Evolutionary conservation across 2,797 vertebrate genomes (phyloP).

Genomic region (Schizopygopsis pylzovi): DNA sequence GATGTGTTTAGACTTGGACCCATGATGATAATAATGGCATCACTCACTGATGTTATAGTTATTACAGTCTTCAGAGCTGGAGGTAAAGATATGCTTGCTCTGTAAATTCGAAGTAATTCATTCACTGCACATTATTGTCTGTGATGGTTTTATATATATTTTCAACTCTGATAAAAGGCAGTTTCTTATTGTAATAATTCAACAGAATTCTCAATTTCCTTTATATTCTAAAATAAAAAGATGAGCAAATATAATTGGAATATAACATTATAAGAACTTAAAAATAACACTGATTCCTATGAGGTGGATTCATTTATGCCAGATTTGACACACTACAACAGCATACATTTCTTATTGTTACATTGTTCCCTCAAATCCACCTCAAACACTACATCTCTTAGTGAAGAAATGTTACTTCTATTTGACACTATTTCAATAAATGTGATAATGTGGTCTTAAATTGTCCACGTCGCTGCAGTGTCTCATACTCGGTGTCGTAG

Average conservation of each 20-base stretch:
- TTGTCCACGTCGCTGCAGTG: background rate
- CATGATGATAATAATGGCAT: background rate
- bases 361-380: background rate
- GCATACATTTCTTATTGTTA: background rate
- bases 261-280: background rate
- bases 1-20: slow-evolving; percentile 12
- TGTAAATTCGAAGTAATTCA: background rate
- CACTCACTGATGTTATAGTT: slow-evolving; percentile 2
- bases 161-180: background rate
- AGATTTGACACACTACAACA: background rate
- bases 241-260: background rate
- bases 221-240: no score
- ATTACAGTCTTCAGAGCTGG: background rate
- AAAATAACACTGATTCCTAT: background rate
- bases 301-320: background rate
- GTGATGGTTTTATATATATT: no score
- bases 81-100: background rate
- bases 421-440: background rate
- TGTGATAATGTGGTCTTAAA: background rate
- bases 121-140: background rate
- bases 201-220: background rate
- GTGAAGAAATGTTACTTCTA: background rate
- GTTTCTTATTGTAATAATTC: background rate
- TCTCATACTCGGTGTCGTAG: background rate
- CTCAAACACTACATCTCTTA: background rate